Conservation (phyloP, 2,797 vertebrate species). For the Garrulus glandarius region DNA sequence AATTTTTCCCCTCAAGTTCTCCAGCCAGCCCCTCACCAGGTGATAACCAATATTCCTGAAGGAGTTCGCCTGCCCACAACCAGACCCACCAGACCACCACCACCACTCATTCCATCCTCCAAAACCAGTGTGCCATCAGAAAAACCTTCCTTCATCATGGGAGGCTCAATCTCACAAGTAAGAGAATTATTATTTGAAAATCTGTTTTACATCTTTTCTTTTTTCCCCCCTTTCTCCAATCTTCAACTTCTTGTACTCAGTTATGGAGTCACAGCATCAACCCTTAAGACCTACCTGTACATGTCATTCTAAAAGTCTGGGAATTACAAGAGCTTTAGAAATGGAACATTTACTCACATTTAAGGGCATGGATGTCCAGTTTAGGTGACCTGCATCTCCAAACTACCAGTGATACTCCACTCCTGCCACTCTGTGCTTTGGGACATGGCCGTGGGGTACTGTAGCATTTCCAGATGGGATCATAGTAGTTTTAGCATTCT, state of each 20-base stretch:
- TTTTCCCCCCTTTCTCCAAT: neutral
- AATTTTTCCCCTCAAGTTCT: constrained; percentile 80
- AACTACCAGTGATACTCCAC: neutral
- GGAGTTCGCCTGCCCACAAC: constrained; percentile 89
- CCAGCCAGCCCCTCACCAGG: constrained; percentile 90
- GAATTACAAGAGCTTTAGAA: neutral
- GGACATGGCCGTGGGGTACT: neutral
- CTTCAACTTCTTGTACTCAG: accelerated
- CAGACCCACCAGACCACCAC: constrained; percentile 90
- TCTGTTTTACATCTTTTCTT: neutral
- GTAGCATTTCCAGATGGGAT: neutral
- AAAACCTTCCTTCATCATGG: constrained; percentile 97
- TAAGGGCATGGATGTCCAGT: neutral
- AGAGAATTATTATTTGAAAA: constrained; percentile 2
- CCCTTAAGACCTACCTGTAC: neutral
- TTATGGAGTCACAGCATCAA: neutral
- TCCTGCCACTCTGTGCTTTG: neutral
- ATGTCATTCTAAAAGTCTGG: neutral
- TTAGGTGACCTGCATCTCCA: neutral
- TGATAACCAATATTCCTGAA: constrained; percentile 87
- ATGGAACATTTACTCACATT: neutral
- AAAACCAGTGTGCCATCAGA: constrained; percentile 87
- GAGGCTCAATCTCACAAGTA: constrained; percentile 98
- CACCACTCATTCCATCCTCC: constrained; percentile 97
- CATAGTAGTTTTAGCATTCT: neutral